Conservation (phyloP, 2,113 vertebrate genomes). For the Hydrolagus affinis region DNA sequence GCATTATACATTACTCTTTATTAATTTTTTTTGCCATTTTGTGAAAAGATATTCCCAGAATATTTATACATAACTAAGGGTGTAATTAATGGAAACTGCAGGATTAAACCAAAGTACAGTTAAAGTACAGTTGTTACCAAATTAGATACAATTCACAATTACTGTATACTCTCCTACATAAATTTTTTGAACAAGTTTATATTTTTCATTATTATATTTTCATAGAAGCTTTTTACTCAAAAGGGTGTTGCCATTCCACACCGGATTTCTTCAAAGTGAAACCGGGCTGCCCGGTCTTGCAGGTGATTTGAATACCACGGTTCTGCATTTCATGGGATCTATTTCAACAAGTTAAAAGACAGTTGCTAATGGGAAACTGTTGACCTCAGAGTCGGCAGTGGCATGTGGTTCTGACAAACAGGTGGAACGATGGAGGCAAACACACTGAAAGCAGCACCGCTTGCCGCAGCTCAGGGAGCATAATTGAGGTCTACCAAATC, state of each 20-base stretch:
- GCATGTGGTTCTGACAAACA: slow-evolving; percentile 20
- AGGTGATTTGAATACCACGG: not conserved
- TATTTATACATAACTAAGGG: too few relatives aligned
- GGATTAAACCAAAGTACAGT: too few relatives aligned
- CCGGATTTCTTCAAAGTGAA: slow-evolving; percentile 45
- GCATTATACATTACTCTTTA: not conserved
- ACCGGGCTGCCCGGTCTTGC: slow-evolving; percentile 40
- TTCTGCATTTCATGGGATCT: not conserved
- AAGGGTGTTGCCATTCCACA: slow-evolving; percentile 9
- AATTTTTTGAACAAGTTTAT: too few relatives aligned
- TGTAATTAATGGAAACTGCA: too few relatives aligned
- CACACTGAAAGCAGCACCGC: slow-evolving; percentile 34
- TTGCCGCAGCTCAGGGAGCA: slow-evolving; percentile 37
- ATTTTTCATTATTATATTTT: not conserved
- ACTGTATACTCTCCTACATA: too few relatives aligned
- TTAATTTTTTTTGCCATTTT: not conserved
- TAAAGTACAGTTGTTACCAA: too few relatives aligned
- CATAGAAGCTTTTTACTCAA: not conserved
- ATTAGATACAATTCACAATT: too few relatives aligned
- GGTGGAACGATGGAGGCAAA: slow-evolving; percentile 32
- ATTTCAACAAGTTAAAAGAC: slow-evolving; percentile 25
- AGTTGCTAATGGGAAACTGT: slow-evolving; percentile 32
- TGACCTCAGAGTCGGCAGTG: slow-evolving; percentile 37
- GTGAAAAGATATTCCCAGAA: too few relatives aligned
- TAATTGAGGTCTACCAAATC: slow-evolving; percentile 19